Percentiles rank a stretch among this genome's conserved stretches.
These are phyloP conservation scores for Ailurus styani DNA, from an alignment of 2,113 vertebrate genomes.

Conservation along the genomic window DNA sequence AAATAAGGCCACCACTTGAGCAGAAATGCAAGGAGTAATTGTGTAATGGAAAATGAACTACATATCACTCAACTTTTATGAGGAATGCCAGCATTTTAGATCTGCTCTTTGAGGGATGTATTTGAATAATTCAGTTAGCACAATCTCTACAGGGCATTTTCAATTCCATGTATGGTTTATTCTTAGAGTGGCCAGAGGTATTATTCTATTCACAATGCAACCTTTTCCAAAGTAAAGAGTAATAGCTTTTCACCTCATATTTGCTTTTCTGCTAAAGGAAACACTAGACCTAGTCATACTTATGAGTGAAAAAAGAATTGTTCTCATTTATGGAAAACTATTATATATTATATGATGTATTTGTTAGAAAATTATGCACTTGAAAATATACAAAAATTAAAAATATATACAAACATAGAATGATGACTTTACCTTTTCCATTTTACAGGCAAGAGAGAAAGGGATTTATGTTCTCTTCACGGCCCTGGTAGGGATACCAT, in stretches of 20 bases:
- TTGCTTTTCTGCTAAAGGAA: constrained; percentile 43
- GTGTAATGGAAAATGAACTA: constrained; percentile 47
- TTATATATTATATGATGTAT: neutral
- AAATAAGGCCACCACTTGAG: constrained; percentile 30
- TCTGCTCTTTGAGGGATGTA: constrained; percentile 33
- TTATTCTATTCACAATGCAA: constrained; percentile 45
- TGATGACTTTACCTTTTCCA: neutral
- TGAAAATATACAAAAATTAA: constrained; percentile 20
- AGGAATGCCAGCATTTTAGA: constrained; percentile 40
- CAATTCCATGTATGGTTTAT: constrained; percentile 51
- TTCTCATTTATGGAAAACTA: constrained; percentile 14
- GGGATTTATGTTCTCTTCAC: neutral
- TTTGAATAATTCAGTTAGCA: constrained; percentile 67
- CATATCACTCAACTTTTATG: constrained; percentile 1
- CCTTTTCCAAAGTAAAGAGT: constrained; percentile 55
- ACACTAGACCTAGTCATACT: constrained; percentile 7
- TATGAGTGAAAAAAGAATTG: constrained; percentile 30
- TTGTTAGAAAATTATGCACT: neutral
- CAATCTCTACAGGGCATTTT: constrained; percentile 55
- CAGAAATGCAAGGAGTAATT: constrained; percentile 38
- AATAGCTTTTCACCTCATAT: neutral
- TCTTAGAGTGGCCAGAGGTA: constrained; percentile 58
- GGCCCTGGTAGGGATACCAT: neutral
- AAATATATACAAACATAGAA: constrained; percentile 12
- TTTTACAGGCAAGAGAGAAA: constrained; percentile 5